Evolutionary conservation across 2,113 vertebrate genomes (phyloP).

Genomic region (Notothenia rossii): DNA sequence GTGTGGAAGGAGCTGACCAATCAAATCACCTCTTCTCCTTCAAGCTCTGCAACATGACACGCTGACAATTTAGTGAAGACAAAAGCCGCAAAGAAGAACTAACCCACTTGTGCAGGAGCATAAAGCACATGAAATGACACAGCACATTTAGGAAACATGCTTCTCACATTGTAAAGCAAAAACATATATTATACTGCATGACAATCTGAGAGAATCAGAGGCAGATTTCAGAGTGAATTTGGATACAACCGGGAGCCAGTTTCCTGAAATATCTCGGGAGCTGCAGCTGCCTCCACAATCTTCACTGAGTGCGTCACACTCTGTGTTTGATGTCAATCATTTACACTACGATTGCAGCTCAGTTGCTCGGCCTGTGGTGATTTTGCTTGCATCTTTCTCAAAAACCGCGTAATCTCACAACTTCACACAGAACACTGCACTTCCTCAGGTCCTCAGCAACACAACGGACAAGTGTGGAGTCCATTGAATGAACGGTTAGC

Average conservation of each 20-base stretch:
- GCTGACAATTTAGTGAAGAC: background rate
- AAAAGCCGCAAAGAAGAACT: background rate
- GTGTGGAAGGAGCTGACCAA: background rate
- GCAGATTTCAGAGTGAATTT: constrained; percentile 39
- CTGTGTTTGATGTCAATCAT: background rate
- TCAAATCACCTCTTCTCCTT: background rate
- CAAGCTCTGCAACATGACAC: background rate
- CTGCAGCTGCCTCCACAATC: constrained; percentile 43
- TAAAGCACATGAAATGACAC: constrained; percentile 4
- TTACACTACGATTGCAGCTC: background rate
- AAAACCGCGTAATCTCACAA: too few species aligned
- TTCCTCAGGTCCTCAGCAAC: too few species aligned
- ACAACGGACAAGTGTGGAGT: too few species aligned
- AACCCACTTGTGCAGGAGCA: background rate
- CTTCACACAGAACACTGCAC: too few species aligned
- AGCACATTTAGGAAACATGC: background rate
- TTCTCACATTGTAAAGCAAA: background rate
- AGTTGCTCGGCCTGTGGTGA: too few species aligned
- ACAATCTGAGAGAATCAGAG: background rate
- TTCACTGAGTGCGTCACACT: constrained; percentile 34
- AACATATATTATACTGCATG: background rate
- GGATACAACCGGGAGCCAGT: constrained; percentile 21
- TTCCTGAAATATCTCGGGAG: constrained; percentile 27
- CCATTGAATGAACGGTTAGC: too few species aligned
- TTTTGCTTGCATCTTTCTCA: too few species aligned